A percentile compares a stretch with the other conserved stretches of the same genome.
phyloP scores from a whole-genome alignment of 2,888 invertebrate genomes.

The Drosophila paramelanica region DNA sequence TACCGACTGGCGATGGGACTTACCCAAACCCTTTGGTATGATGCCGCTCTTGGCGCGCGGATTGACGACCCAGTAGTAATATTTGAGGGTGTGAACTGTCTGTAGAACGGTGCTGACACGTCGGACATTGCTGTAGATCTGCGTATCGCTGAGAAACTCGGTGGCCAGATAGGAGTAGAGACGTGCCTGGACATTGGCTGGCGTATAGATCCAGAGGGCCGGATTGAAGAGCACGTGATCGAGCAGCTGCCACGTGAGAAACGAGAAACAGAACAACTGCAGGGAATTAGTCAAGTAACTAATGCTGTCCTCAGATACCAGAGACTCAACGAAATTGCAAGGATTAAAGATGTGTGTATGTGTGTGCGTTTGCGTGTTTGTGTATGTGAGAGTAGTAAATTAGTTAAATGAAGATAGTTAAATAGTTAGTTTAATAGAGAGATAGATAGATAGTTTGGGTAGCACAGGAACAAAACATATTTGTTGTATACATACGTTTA shows the following conservation, averaged over 20 bases:
- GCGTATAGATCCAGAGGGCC: conserved; percentile 99
- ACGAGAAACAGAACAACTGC: conserved; percentile 95
- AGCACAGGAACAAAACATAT: conserved; percentile 18
- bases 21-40: conserved; percentile 97
- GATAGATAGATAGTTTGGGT: conserved; percentile 9
- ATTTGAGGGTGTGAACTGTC: conserved; percentile 99
- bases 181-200: conserved; percentile 96
- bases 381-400: conserved; percentile 5
- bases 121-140: conserved; percentile 98
- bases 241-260: conserved; percentile 97
- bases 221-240: conserved; percentile 99
- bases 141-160: conserved; percentile 99
- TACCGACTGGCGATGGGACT: conserved; percentile 78
- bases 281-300: conserved; percentile 86
- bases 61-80: conserved; percentile 99
- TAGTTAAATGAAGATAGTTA: conserved; percentile 5
- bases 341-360: conserved; percentile 14
- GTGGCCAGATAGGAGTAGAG: conserved; percentile 99
- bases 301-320: conserved; percentile 85
- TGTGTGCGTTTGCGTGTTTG: conserved; percentile 3
- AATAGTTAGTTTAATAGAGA: conserved; percentile 10
- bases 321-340: conserved; percentile 39
- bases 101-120: conserved; percentile 98
- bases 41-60: conserved; percentile 98
- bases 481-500: conserved; percentile 80